Evolutionary conservation across 2,113 vertebrate species (phyloP).

Genomic region (Ammodytes dubius): DNA sequence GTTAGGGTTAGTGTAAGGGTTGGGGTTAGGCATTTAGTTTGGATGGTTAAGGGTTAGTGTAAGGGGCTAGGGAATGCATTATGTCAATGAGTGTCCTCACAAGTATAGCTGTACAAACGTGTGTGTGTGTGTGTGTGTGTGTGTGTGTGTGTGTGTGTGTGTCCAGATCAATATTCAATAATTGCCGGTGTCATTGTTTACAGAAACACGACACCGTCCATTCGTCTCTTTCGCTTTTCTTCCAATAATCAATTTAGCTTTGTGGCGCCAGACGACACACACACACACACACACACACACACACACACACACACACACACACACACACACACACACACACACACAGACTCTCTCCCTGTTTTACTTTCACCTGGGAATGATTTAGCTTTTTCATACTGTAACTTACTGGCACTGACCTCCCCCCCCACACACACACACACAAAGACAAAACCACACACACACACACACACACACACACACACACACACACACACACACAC

Average conservation of each 20-base stretch:
- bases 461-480: conserved; percentile 25
- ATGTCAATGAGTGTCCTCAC: too few relatives aligned
- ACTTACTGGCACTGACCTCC: conserved; percentile 3
- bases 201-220: neutral
- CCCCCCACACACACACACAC: conserved; percentile 22
- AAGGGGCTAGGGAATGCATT: too few relatives aligned
- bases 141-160: neutral
- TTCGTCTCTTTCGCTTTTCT: neutral
- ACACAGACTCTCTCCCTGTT: conserved; percentile 3
- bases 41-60: too few relatives aligned
- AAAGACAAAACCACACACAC: neutral
- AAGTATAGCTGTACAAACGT: neutral
- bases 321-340: neutral
- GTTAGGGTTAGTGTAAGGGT: too few relatives aligned
- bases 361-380: conserved; percentile 56
- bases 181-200: neutral
- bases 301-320: conserved; percentile 3
- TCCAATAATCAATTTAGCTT: conserved; percentile 6
- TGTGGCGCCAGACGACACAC: conserved; percentile 4
- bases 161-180: conserved; percentile 8
- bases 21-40: too few relatives aligned
- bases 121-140: neutral
- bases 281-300: neutral
- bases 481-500: conserved; percentile 29
- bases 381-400: conserved; percentile 34